Base-by-base conservation (phyloP, 2,797 vertebrate genomes). In the Holocentrus rufus region DNA sequence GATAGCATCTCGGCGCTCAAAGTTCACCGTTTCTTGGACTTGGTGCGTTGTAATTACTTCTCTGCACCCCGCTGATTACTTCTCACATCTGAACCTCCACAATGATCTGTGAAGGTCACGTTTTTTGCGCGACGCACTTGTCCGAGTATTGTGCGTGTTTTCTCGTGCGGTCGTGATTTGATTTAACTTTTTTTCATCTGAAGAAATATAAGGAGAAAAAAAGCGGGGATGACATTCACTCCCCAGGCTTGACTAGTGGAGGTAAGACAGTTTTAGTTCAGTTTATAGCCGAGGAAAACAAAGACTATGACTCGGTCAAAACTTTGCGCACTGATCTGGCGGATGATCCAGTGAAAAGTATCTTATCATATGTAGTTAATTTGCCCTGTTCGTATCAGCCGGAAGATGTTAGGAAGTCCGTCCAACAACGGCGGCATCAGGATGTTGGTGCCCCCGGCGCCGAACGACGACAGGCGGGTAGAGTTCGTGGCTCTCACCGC, bases 401-500 rank as follows among this genome's bases (percentile, higher is more conserved):
- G 8, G 36, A 74, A 69, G 53, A 95, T 95, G 94, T 85, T 94
- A 77, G 92, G 91, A 66, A 94, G 91, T 65, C 93, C 93, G 73
- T 93, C 94, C 0, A 95, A 95, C 89, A 95, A 95, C 93, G 95
- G 95, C 79, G 92, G 94, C 79, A 87, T 95, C 82, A 92, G 93
- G 63, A 94, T 93, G 93, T 90, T 95, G 59, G 91, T 77, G 62
- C 90, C 92, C 70, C 92, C 93, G 67, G 88, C 84, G 46, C 69
- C 91, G 22, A 85, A 76, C 82, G 94, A 95, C 82, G 95, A 95
- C 78, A 85, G 94, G 82, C 93, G 94, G 55, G 93, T 94, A 20
- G 96, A 96, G 93, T 96, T 96, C 74, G 95, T 97, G 85, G 95
- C 95, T 64, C 95, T 97, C 73, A 95, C 94, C 34, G 94, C 95